Conservation (phyloP, 2,113 vertebrate species). For the Bos javanicus region DNA sequence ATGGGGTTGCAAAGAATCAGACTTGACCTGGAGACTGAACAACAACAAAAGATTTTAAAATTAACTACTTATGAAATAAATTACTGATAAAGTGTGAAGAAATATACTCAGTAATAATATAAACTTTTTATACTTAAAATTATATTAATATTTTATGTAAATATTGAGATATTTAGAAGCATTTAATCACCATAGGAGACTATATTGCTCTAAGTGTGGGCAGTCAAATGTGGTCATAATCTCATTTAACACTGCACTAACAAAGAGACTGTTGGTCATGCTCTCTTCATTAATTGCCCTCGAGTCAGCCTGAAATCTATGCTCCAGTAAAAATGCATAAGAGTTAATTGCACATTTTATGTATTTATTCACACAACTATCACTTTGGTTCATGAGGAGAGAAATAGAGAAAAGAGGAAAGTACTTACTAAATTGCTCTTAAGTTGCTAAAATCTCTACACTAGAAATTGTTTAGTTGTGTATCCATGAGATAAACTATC, state of each 20-base stretch:
- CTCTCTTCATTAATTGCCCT: background rate
- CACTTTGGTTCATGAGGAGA: background rate
- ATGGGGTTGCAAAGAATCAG: background rate
- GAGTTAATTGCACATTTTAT: slow-evolving; percentile 16
- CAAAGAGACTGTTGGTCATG: background rate
- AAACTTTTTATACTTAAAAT: background rate
- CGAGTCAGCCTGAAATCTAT: background rate
- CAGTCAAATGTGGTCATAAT: background rate
- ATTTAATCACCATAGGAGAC: background rate
- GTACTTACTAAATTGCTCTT: background rate
- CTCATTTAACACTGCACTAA: background rate
- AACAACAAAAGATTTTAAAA: background rate
- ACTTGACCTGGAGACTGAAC: background rate
- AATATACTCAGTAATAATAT: background rate
- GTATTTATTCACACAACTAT: background rate
- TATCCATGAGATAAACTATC: background rate
- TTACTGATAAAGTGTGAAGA: background rate
- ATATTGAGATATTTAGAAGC: background rate
- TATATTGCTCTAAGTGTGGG: background rate
- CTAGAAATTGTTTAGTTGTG: background rate
- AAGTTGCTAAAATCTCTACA: background rate
- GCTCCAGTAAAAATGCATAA: background rate
- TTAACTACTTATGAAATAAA: background rate
- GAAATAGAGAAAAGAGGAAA: background rate
- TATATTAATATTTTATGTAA: background rate